Evolutionary conservation across 1,140 invertebrate species (phyloP).

Genomic region (Trypoxylus dichotomus): DNA sequence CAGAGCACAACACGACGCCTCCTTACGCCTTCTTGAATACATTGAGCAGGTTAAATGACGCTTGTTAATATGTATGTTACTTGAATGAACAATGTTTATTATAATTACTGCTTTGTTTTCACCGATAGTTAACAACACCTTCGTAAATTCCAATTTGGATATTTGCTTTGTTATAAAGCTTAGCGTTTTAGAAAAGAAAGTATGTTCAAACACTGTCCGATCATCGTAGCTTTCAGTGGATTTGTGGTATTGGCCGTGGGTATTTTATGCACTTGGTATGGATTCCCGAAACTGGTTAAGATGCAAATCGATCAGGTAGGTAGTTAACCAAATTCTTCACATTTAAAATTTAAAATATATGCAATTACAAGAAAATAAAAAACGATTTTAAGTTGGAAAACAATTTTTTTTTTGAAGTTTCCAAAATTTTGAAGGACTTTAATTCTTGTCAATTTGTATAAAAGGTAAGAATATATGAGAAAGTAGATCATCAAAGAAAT

Average conservation of each 20-base stretch:
- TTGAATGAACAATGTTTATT: neutral
- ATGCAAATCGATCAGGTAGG: conserved; percentile 37
- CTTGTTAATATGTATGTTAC: neutral
- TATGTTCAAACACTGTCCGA: conserved; percentile 32
- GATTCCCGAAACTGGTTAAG: conserved; percentile 38
- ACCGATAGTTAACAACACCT: neutral
- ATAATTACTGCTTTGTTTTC: neutral
- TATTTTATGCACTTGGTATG: conserved; percentile 39
- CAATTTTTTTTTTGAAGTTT: too few relatives aligned
- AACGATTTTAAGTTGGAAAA: too few relatives aligned
- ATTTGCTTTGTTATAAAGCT: neutral
- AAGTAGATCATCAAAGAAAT: too few relatives aligned
- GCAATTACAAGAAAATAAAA: too few relatives aligned
- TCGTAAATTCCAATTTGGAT: neutral
- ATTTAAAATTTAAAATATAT: neutral
- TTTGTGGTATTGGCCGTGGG: conserved; percentile 35
- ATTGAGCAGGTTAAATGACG: neutral
- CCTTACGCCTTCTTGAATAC: neutral
- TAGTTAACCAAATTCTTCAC: neutral
- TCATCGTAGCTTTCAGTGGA: conserved; percentile 34
- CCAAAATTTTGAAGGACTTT: too few relatives aligned
- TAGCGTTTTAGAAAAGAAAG: neutral
- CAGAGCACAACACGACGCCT: neutral
- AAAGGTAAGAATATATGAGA: too few relatives aligned
- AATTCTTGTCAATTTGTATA: too few relatives aligned